Conservation (phyloP, 2,888 invertebrate species). For the Ptilodon capucinus region DNA sequence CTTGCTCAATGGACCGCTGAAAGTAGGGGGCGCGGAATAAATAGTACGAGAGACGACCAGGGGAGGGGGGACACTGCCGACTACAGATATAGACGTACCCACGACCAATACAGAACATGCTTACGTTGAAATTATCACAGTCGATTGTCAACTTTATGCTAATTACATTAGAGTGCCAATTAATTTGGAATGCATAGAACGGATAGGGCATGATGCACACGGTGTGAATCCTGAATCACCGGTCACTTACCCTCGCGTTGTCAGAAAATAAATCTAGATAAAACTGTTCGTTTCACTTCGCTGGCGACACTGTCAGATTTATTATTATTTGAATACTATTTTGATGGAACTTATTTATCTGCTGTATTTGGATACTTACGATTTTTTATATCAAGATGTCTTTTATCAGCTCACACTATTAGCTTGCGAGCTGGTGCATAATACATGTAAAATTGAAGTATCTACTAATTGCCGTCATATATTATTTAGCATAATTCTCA, state of each 20-base stretch:
- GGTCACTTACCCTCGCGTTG: conserved; percentile 68
- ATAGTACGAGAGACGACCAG: conserved; percentile 48
- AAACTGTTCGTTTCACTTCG: conserved; percentile 19
- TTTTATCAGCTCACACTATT: too few relatives aligned
- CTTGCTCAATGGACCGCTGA: conserved; percentile 55
- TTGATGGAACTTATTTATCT: not conserved
- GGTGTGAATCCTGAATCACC: conserved; percentile 51
- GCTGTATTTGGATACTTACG: too few relatives aligned
- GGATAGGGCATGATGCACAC: conserved; percentile 3
- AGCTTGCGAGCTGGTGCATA: too few relatives aligned
- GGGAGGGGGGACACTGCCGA: conserved; percentile 23
- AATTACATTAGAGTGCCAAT: conserved; percentile 22
- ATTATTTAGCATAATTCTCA: too few relatives aligned
- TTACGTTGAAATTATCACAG: not conserved
- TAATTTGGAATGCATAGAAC: conserved; percentile 4
- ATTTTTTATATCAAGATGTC: too few relatives aligned
- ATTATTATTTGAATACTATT: not conserved
- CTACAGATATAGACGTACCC: conserved; percentile 49
- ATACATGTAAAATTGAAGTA: too few relatives aligned
- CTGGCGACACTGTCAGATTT: not conserved
- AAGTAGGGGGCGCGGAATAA: conserved; percentile 54
- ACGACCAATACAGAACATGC: not conserved
- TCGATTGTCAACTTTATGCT: conserved; percentile 8
- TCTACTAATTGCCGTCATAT: too few relatives aligned
- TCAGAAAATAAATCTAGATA: conserved; percentile 52